These are phyloP conservation scores for Galaxea fascicularis DNA, from an alignment of 92 coral and sea anemone genomes.

Conservation along the genomic window DNA sequence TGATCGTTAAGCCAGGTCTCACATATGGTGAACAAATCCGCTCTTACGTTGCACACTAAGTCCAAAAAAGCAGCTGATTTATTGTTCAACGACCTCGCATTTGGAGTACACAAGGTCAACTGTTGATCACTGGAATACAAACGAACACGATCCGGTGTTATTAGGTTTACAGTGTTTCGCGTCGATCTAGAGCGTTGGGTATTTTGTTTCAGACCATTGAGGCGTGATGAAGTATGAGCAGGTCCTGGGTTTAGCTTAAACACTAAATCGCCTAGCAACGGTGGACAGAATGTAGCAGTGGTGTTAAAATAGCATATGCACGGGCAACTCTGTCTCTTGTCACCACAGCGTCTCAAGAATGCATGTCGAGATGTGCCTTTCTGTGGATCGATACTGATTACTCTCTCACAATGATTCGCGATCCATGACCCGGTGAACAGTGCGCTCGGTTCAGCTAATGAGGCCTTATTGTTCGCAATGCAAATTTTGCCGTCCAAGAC, in stretches of 20 bases:
- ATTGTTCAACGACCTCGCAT: slow-evolving; percentile 25
- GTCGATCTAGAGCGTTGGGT: slow-evolving; percentile 38
- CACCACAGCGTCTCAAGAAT: slow-evolving; percentile 18
- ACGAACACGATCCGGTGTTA: slow-evolving; percentile 20
- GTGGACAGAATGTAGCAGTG: slow-evolving; percentile 37
- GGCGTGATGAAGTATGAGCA: slow-evolving; percentile 30
- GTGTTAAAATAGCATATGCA: slow-evolving; percentile 28
- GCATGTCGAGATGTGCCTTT: slow-evolving; percentile 12
- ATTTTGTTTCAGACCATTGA: slow-evolving; percentile 42
- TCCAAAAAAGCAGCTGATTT: slow-evolving; percentile 18
- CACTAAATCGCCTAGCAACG: slow-evolving; percentile 25
- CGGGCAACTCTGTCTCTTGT: slow-evolving; percentile 9
- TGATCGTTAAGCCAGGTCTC: slow-evolving; percentile 17
- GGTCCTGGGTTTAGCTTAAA: slow-evolving; percentile 19
- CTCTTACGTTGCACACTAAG: slow-evolving; percentile 13
- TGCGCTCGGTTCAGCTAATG: slow-evolving; percentile 2
- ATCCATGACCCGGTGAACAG: background rate
- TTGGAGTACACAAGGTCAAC: slow-evolving; percentile 14
- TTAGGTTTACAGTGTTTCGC: slow-evolving; percentile 44
- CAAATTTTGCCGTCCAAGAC: slow-evolving; percentile 30
- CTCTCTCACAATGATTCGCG: slow-evolving; percentile 36
- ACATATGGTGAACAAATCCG: slow-evolving; percentile 28
- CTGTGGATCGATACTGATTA: slow-evolving; percentile 24
- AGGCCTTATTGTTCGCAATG: slow-evolving; percentile 1
- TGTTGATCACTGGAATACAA: slow-evolving; percentile 1